Base-by-base conservation (phyloP, 2,113 vertebrate species). In the Puffinus mauretanicus region DNA sequence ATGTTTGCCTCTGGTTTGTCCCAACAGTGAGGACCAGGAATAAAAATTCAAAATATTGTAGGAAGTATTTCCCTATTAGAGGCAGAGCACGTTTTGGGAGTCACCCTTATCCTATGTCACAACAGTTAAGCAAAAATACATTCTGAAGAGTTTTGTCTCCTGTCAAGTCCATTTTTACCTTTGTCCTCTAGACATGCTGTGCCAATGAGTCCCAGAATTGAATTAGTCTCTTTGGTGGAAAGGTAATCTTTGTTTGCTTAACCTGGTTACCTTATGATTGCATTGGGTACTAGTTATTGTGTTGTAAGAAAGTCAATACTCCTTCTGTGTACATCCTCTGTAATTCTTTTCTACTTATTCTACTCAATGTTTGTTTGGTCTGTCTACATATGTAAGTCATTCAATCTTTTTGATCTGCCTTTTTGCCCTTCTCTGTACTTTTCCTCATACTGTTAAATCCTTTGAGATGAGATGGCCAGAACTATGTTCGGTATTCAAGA, bases 341-440 rank as follows among this genome's bases (percentile, higher is more conserved):
- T 51, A 86, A 85, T 88, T 69, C 44, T 79, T 77, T 69, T 57
- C 70, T 86, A 25, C 60, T 91, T 70, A 58, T 70, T 83, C 55
- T 70, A 51, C 4, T 62, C 49, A 80, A 25, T 6, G 9, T 70
- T 92, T 83, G 17, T 61, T 87, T 69, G 26, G 16, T 38, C 49
- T 93, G 38, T 82, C 60, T 75, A 6, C 38, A 36, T 49, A 17
- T 9, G 1, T 24, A 92, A 78, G 32, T 29, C 42, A 19, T 90
- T 93, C 29, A 20, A 42, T 9, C 32, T 91, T 92, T 76, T 64
- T 29, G 6, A 57, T 80, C 66, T 79, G 58, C 38, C 38, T 93
- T 81, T 89, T 84, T 93, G 47, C 69, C 77, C 70, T 97, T 94
- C 64, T 91, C 26, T 66, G 20, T 77, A 29, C 38, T 66, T 94